Conservation (phyloP, 2,888 invertebrate genomes). For the Mechanitis messenoides region DNA sequence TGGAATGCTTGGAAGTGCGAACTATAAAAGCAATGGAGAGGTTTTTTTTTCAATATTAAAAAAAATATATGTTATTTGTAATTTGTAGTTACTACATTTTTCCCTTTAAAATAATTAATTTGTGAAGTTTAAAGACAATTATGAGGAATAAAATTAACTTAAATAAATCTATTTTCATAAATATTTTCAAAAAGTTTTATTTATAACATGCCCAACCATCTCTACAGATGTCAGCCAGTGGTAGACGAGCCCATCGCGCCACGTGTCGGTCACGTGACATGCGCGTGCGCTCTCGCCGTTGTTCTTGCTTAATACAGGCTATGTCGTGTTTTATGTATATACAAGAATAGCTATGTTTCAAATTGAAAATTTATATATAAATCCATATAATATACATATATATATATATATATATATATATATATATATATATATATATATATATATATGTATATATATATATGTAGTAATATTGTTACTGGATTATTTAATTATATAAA, state of each 20-base stretch:
- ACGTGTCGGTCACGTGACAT: constrained; percentile 60
- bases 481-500: no score
- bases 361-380: constrained; percentile 1
- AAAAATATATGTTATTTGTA: no score
- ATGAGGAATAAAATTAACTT: no score
- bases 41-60: not conserved
- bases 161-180: not conserved
- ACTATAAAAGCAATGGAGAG: constrained; percentile 40
- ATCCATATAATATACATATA: not conserved
- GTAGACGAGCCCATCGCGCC: constrained; percentile 33
- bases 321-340: constrained; percentile 15
- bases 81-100: no score
- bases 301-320: constrained; percentile 31
- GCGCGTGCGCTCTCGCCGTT: constrained; percentile 28
- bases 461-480: no score
- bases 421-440: not conserved
- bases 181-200: not conserved
- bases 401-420: not conserved
- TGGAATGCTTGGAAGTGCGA: constrained; percentile 58
- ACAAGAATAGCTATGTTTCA: not conserved
- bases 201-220: not conserved
- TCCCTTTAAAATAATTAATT: no score
- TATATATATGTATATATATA: not conserved
- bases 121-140: no score
- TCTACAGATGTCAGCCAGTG: constrained; percentile 12